Percentiles rank a stretch among this genome's conserved stretches.
These are phyloP conservation scores for Scalopus aquaticus DNA, from an alignment of 2,113 vertebrate genomes.

Conservation along the genomic window DNA sequence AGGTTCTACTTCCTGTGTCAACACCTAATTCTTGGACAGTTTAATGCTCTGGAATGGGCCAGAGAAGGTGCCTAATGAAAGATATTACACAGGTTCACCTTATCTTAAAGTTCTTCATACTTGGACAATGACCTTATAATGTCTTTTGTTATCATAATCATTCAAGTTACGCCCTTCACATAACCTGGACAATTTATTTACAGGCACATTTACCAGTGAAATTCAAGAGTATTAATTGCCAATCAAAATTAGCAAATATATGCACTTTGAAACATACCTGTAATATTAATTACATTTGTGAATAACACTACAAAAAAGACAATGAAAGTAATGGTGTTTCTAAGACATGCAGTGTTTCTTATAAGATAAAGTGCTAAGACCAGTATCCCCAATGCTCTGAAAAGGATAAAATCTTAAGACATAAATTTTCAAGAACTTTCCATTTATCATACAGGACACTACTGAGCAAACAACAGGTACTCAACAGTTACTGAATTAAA, in stretches of 20 bases:
- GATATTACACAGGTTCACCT: not conserved
- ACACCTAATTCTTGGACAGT: not conserved
- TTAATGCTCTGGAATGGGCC: not conserved
- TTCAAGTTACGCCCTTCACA: not conserved
- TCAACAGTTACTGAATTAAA: not conserved
- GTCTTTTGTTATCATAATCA: not conserved
- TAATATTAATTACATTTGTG: not conserved
- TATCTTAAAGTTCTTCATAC: not conserved
- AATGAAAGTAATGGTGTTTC: not conserved
- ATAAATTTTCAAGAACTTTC: conserved; percentile 3
- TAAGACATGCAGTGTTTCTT: not conserved
- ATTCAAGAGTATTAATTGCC: not conserved
- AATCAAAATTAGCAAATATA: not conserved
- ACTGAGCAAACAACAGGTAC: not conserved
- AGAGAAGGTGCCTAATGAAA: not conserved
- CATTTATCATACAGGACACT: not conserved
- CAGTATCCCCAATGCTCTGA: not conserved
- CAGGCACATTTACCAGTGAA: not conserved
- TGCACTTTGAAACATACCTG: not conserved
- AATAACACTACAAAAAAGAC: conserved; percentile 1
- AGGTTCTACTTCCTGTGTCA: not conserved
- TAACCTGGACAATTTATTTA: not conserved
- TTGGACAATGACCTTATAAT: not conserved
- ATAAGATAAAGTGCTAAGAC: not conserved
- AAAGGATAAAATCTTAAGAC: not conserved